Conservation (phyloP, 2,113 vertebrate species). For the Sinosuthora webbiana region DNA sequence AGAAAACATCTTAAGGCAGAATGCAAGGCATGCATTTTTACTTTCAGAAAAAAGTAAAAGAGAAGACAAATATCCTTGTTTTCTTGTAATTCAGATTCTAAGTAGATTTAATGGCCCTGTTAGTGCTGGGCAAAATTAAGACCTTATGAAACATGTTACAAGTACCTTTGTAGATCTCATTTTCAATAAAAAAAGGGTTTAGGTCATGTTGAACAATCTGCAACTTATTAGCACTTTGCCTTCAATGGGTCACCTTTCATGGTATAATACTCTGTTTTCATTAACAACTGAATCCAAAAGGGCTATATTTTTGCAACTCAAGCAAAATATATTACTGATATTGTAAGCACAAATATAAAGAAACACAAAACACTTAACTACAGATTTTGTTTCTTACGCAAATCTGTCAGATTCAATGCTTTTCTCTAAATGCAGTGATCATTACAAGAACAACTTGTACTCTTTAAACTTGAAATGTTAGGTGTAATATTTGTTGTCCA, state of each 20-base stretch:
- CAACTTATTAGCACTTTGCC: conserved; percentile 53
- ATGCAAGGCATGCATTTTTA: neutral
- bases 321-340: conserved; percentile 12
- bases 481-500: neutral
- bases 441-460: neutral
- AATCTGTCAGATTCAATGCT: neutral
- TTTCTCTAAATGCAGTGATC: neutral
- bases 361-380: conserved; percentile 8
- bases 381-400: neutral
- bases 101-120: conserved; percentile 62
- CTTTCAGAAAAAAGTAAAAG: neutral
- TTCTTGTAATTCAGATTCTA: conserved; percentile 61
- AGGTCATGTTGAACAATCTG: conserved; percentile 59
- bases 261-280: conserved; percentile 38
- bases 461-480: neutral
- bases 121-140: conserved; percentile 63
- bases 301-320: conserved; percentile 12
- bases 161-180: conserved; percentile 63
- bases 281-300: neutral
- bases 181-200: conserved; percentile 44
- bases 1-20: neutral
- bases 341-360: neutral
- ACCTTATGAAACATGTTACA: conserved; percentile 61
- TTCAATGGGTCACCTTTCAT: conserved; percentile 34
- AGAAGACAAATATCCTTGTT: conserved; percentile 41